phyloP scores from a whole-genome alignment of 53 echinoderm and acorn worm species.

The Glandiceps talaboti region DNA sequence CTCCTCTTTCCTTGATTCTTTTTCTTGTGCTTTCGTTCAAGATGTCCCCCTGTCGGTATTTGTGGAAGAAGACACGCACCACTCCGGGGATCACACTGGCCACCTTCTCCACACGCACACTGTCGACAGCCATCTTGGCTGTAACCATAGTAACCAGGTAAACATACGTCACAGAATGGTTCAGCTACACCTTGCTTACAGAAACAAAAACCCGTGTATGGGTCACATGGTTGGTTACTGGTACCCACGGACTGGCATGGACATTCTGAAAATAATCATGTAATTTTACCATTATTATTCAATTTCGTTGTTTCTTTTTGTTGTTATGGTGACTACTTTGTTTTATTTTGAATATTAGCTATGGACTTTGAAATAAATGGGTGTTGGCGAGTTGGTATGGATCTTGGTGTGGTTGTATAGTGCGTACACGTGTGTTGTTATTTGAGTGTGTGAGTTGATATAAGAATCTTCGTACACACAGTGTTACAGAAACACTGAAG shows the following conservation, averaged over 20 bases:
- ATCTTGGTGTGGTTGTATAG: too few relatives aligned
- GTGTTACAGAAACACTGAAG: too few relatives aligned
- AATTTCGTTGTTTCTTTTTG: too few relatives aligned
- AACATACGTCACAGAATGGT: background rate
- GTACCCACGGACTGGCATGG: background rate
- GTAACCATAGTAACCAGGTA: background rate
- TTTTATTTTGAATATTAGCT: too few relatives aligned
- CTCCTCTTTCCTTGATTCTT: background rate
- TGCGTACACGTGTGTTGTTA: too few relatives aligned
- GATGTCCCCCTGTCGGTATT: background rate
- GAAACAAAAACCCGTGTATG: background rate
- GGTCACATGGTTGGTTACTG: background rate
- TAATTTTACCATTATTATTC: too few relatives aligned
- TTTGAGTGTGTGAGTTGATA: too few relatives aligned
- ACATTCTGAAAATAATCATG: background rate
- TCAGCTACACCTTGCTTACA: background rate
- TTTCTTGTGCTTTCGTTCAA: background rate
- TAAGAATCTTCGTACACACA: too few relatives aligned
- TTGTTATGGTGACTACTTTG: too few relatives aligned
- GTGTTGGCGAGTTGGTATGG: too few relatives aligned
- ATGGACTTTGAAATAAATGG: too few relatives aligned
- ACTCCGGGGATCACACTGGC: background rate
- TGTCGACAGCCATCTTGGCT: background rate
- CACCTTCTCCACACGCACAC: background rate
- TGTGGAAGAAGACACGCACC: background rate